Base-by-base conservation (phyloP, 2,797 vertebrate genomes). In the Tragopan temminckii region DNA sequence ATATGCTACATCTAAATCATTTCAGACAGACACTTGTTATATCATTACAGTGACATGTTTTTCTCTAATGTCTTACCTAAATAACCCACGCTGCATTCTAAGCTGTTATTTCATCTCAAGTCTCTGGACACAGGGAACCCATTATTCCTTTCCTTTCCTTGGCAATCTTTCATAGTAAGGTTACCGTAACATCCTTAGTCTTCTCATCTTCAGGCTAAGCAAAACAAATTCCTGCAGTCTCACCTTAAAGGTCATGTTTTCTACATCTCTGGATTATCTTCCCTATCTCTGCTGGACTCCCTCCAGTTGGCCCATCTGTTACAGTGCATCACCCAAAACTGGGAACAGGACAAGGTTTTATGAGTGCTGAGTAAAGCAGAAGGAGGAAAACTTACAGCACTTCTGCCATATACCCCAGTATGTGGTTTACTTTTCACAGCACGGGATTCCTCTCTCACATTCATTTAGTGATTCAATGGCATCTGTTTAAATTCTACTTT, bases 291-390 rank as follows among this genome's bases (percentile, higher is more conserved):
- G 69, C 25, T 93, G 95, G 91, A 89, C 19, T 94, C 38, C 42
- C 38, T 96, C 82, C 91, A 96, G 69, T 11, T 92, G 89, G 85
- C 55, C 85, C 94, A 96, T 95, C 94, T 96, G 89, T 80, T 91
- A 66, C 76, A 62, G 29, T n/a, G 42, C 77, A 78, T 52, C 80
- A 85, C 69, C 79, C 77, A 89, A 92, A 85, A 88, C 31, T 71
- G 80, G 62, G 80, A 95, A 88, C 62, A 83, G 66, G 69, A 89
- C 89, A 88, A 94, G 87, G 89, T 89, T 89, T 90, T 86, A 52
- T 4, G 59, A 93, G 84, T 95, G 93, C 89, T 91, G 89, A 95
- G 87, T 88, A 91, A 94, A 92, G 85, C 58, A 89, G 76, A 85
- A 92, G 87, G 55, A 95, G 59, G n/a, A 88, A 92, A 95, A 91